Percentiles rank a stretch among this genome's conserved stretches.
phyloP scores from a whole-genome alignment of 2,113 vertebrate genomes.

The Gnathonemus longibarbis region DNA sequence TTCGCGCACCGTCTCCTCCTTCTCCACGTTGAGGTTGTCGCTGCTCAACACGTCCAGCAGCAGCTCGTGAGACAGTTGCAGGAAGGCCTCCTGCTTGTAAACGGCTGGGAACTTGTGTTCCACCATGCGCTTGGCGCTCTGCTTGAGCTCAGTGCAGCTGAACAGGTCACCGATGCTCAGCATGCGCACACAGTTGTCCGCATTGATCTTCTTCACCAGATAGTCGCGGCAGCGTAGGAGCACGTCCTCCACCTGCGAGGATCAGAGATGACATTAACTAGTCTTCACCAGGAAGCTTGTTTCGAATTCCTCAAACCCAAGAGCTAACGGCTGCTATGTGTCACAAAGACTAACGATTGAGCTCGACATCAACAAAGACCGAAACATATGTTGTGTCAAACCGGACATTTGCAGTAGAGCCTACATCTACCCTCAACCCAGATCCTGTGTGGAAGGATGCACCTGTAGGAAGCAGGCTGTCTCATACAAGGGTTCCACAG shows the following conservation, averaged over 20 bases:
- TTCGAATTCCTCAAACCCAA: neutral
- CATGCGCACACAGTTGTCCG: slow-evolving; percentile 91
- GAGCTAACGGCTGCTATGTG: neutral
- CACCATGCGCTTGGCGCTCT: slow-evolving; percentile 94
- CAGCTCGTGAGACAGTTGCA: slow-evolving; percentile 93
- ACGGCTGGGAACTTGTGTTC: slow-evolving; percentile 96
- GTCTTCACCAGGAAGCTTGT: neutral
- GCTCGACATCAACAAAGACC: neutral
- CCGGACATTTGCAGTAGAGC: neutral
- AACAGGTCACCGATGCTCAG: slow-evolving; percentile 94
- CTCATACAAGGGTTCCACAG: slow-evolving; percentile 93
- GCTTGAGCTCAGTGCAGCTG: slow-evolving; percentile 93
- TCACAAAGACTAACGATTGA: neutral
- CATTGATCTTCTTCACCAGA: slow-evolving; percentile 95
- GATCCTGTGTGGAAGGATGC: neutral
- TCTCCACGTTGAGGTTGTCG: slow-evolving; percentile 97
- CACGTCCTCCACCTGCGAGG: slow-evolving; percentile 90
- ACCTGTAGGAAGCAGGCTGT: slow-evolving; percentile 98
- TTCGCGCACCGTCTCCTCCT: slow-evolving; percentile 95
- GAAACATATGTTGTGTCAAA: neutral
- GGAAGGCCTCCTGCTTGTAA: slow-evolving; percentile 89
- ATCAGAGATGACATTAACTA: neutral
- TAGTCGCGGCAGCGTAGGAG: slow-evolving; percentile 86
- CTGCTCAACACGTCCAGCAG: slow-evolving; percentile 92
- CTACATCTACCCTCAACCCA: neutral